Conservation (phyloP, 2,797 vertebrate species). For the Anguilla pacifica region DNA sequence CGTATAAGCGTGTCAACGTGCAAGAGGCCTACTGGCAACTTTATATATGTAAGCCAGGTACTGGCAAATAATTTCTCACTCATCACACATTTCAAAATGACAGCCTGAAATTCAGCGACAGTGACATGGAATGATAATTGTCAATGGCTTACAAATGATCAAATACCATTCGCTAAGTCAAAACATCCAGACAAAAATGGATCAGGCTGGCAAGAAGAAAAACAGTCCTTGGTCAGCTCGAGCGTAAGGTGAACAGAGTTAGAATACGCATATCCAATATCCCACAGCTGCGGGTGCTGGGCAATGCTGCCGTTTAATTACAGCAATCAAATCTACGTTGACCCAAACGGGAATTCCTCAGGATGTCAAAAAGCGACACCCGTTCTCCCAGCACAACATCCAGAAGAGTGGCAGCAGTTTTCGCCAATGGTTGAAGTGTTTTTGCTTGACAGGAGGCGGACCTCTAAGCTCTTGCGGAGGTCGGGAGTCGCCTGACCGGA, state of each 20-base stretch:
- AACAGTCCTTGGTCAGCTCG: background rate
- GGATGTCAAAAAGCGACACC: too few relatives aligned
- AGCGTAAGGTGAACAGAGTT: too few relatives aligned
- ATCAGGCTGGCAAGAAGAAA: background rate
- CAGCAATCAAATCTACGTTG: too few relatives aligned
- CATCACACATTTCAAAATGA: too few relatives aligned
- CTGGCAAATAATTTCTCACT: too few relatives aligned
- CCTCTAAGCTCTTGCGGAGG: constrained; percentile 49
- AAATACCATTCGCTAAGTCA: background rate
- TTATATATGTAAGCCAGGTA: too few relatives aligned
- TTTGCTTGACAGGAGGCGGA: constrained; percentile 44
- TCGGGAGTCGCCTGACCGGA: constrained; percentile 77
- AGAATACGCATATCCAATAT: background rate
- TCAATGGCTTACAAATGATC: background rate
- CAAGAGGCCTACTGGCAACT: too few relatives aligned
- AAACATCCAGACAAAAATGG: background rate
- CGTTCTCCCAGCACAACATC: too few relatives aligned
- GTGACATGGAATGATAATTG: background rate
- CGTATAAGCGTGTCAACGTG: too few relatives aligned
- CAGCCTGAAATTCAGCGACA: too few relatives aligned
- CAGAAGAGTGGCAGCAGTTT: constrained; percentile 42
- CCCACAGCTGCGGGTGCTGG: background rate
- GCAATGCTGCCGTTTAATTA: too few relatives aligned
- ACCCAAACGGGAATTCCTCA: too few relatives aligned
- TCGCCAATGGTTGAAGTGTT: constrained; percentile 52